Evolutionary conservation across 2,113 vertebrate genomes (phyloP).

Genomic region (Gymnorhina tibicen): DNA sequence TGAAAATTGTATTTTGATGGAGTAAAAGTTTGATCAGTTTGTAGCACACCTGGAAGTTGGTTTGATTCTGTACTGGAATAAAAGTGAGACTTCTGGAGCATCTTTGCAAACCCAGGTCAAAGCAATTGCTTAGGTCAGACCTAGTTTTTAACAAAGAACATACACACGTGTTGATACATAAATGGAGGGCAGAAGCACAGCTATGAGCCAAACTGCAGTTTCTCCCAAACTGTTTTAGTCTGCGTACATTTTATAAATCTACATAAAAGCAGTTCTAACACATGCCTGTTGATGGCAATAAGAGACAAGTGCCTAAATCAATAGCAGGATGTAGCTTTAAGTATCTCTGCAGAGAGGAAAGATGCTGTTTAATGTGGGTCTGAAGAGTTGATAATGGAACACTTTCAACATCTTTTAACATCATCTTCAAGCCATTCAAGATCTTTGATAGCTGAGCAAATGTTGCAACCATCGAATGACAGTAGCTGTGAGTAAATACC

Average conservation of each 20-base stretch:
- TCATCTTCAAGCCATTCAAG: not conserved
- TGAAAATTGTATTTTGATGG: not conserved
- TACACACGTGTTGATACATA: not conserved
- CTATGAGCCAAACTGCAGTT: not conserved
- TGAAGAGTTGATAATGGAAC: not conserved
- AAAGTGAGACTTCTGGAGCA: not conserved
- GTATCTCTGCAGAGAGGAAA: not conserved
- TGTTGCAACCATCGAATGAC: not conserved
- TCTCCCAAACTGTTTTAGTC: not conserved
- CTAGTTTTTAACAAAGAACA: not conserved
- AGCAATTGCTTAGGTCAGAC: not conserved
- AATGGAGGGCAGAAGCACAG: not conserved
- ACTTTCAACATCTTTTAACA: not conserved
- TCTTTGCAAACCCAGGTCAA: not conserved
- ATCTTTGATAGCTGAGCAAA: not conserved
- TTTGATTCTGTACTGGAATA: not conserved
- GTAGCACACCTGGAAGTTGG: not conserved
- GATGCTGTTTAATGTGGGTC: not conserved
- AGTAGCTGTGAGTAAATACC: not conserved
- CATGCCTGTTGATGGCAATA: conserved; percentile 17
- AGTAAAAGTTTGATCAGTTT: not conserved
- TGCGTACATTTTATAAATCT: not conserved
- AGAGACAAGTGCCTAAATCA: conserved; percentile 16
- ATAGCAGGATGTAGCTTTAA: not conserved
- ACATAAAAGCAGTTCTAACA: not conserved